These are phyloP conservation scores for Chionis minor DNA, from an alignment of 2,113 vertebrate genomes.

Conservation along the genomic window DNA sequence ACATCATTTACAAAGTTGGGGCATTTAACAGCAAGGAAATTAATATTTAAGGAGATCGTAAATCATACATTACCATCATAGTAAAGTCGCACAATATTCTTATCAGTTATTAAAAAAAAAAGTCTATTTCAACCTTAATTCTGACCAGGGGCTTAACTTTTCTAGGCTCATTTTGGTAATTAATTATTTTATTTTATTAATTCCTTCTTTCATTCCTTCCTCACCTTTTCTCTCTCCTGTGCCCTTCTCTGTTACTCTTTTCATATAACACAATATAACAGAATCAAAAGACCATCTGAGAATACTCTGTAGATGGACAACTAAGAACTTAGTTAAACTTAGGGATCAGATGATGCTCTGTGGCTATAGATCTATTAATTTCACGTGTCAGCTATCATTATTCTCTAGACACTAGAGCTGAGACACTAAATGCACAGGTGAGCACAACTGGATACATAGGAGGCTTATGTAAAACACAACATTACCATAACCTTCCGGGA, in stretches of 20 bases:
- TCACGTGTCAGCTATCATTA: background rate
- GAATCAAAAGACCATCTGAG: background rate
- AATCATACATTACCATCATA: background rate
- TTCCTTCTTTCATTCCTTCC: background rate
- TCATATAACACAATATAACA: background rate
- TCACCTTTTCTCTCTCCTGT: background rate
- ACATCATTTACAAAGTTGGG: constrained; percentile 6
- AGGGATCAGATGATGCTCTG: background rate
- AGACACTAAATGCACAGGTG: background rate
- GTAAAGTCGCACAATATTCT: background rate
- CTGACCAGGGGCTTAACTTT: background rate
- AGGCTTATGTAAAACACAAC: background rate
- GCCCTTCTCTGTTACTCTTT: background rate
- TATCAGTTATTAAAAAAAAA: background rate
- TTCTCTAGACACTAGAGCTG: background rate
- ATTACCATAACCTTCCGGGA: background rate
- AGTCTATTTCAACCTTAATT: background rate
- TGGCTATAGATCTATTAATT: background rate
- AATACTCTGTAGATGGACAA: background rate
- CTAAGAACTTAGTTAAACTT: background rate
- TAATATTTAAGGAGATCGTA: background rate
- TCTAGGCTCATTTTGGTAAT: background rate
- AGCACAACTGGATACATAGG: background rate
- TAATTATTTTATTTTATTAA: background rate
- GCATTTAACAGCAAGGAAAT: constrained; percentile 18